These are phyloP conservation scores for Andrena haemorrhoa DNA, from an alignment of 2,888 invertebrate species.

Conservation along the genomic window DNA sequence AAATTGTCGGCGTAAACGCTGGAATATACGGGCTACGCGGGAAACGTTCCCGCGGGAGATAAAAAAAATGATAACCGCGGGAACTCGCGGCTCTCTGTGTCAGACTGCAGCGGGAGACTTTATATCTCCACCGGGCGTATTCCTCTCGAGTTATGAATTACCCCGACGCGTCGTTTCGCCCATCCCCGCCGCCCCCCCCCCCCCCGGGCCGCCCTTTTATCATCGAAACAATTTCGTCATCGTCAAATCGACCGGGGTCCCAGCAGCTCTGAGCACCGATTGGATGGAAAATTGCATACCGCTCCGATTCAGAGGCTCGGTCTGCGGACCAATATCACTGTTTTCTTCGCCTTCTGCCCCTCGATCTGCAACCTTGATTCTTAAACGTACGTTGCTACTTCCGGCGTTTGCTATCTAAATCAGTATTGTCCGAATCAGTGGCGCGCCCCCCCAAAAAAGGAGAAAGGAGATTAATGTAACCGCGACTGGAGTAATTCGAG, in stretches of 20 bases:
- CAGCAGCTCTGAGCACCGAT: background rate
- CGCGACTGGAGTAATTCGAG: too few species aligned
- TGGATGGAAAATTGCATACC: constrained; percentile 2
- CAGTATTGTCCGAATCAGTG: background rate
- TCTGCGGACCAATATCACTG: too few species aligned
- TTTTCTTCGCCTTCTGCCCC: too few species aligned
- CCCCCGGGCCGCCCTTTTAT: background rate
- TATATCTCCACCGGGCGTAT: background rate
- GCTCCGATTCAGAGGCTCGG: background rate
- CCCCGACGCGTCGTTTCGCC: background rate
- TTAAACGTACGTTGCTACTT: too few species aligned
- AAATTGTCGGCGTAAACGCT: constrained; percentile 3
- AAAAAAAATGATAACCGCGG: background rate
- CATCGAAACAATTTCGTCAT: background rate
- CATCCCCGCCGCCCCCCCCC: background rate
- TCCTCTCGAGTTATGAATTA: background rate
- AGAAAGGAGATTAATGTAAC: too few species aligned
- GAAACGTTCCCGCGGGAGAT: constrained; percentile 35
- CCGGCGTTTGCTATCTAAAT: background rate
- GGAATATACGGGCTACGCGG: constrained; percentile 25
- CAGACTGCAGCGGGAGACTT: background rate
- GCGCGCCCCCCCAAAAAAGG: background rate
- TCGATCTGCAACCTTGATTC: too few species aligned
- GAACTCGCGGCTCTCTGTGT: constrained; percentile 2
- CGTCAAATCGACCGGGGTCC: background rate